Base-by-base conservation (phyloP, 2,888 invertebrate species). In the Netelia fuscicornis region DNA sequence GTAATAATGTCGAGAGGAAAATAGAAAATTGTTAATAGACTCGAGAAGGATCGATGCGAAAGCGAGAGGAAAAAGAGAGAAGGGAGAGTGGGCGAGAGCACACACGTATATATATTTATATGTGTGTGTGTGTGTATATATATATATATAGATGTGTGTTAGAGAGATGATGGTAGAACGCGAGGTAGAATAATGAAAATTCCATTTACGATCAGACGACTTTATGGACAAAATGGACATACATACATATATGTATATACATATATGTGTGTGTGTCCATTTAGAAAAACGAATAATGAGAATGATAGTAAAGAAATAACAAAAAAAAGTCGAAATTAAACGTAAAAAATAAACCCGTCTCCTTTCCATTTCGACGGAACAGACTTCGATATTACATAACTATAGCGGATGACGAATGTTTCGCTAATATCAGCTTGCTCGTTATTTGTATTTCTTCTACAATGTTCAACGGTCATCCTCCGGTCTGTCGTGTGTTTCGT, bases 111-210 rank as follows among this genome's bases (percentile, higher is more conserved):
- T 48, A 48, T 48, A 48, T 48, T 6, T 48, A 48, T 2, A 11
- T 23, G 13, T n/a, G 71, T 62, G 75, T 81, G 17, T 17, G 0
- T 17, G 0, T 17, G 0, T 17, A 25, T 8, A 8, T n/a, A 13
- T 48, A 48, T 48, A 48, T 48, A 48, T 48, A 48, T 48, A 48
- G 10, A 10, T 23, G 13, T n/a, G 71, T 62, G 71, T 82, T 76
- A 56, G 65, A 74, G 77, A 83, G 78, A 74, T 76, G 70, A 71
- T 71, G 76, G 76, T 78, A 62, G 76, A 74, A 82, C 60, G 83
- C 79, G 79, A 86, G 76, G 75, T 75, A 79, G 74, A 84, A 83
- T 70, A 80, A 81, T 67, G 65, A 72, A 72, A 72, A 78, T 68
- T 68, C 52, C 81, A 77, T 67, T 54, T 68, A 80, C 72, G 62